Evolutionary conservation across 2,797 vertebrate species (phyloP).

Genomic region (Vireo griseus): DNA sequence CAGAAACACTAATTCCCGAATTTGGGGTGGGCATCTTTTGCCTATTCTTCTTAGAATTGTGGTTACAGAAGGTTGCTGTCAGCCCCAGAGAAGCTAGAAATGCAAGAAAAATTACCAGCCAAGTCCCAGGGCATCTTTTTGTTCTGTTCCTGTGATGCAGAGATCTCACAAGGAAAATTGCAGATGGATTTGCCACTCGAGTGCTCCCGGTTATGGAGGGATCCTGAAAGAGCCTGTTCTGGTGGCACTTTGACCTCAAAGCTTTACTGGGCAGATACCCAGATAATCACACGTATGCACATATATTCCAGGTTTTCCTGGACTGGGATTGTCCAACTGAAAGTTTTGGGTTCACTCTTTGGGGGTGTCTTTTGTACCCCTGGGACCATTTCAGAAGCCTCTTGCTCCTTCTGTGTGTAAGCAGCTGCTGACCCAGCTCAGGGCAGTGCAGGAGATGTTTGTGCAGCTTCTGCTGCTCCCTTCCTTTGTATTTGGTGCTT

Average conservation of each 20-base stretch:
- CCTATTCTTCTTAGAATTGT: background rate
- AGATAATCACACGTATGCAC: background rate
- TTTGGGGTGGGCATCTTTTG: background rate
- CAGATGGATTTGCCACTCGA: background rate
- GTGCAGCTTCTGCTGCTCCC: constrained; percentile 19
- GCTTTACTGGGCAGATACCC: background rate
- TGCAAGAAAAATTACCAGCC: background rate
- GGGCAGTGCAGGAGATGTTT: background rate
- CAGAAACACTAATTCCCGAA: background rate
- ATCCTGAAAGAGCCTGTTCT: background rate
- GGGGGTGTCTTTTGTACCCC: background rate
- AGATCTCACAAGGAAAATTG: background rate
- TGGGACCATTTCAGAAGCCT: background rate
- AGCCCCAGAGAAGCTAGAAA: background rate
- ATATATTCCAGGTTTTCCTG: background rate
- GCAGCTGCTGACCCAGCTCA: background rate
- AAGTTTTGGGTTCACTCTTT: background rate
- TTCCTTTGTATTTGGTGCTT: constrained; percentile 48
- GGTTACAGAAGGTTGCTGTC: background rate
- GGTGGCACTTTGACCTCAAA: background rate
- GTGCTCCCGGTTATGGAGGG: fast-evolving
- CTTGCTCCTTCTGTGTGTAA: background rate
- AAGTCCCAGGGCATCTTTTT: background rate
- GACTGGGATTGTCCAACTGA: background rate
- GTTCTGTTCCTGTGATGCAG: background rate